Evolutionary conservation across 1,140 invertebrate genomes (phyloP), one percentile per base, ranked within the genome.

Genomic region (Drosophila yakuba): DNA sequence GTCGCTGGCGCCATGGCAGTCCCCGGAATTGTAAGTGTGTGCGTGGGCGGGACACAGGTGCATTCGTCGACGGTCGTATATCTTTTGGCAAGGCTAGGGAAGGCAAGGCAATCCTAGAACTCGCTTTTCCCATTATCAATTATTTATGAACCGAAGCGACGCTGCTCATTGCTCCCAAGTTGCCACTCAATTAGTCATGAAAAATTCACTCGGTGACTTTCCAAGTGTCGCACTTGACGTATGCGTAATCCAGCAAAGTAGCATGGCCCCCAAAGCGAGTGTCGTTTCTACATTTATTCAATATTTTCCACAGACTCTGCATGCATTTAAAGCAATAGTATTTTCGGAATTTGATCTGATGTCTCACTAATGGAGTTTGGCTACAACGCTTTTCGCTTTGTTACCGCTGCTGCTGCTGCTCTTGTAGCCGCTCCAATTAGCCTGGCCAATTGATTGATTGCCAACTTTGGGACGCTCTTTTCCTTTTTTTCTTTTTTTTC

Each of bases 121-220:
- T 74, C 36, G 50, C 50, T 25, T 50, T 41, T 52, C 20, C 73
- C 60, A 89, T 88, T 86, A 88, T 88, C 83, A 88, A 86, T 86
- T 89, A 86, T 86, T 89, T 86, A 86, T 86, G 83, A 78, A 59
- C 58, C 50, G 10, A 66, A 64, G 80, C 58, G 17, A 63, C 43
- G 47, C 56, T 43, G 57, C 74, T 80, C 69, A 86, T 83, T 77
- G 84, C 75, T 68, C 83, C 83, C 83, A 83, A 77, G 83, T 83
- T 88, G 83, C 75, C 83, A 86, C 83, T 86, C 79, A 88, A 86
- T 86, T 86, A 86, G 83, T 80, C 63, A 58, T 82, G 84, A 86
- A 86, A 86, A 88, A 86, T 86, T 67, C 83, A 75, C 75, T 39
- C 63, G 60, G 63, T 69, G 68, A 72, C 78, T 85, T 62, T 63